A percentile compares a stretch with the other conserved stretches of the same genome.
Conservation (phyloP, 2,113 vertebrate genomes). For the Sapayoa aenigma region DNA sequence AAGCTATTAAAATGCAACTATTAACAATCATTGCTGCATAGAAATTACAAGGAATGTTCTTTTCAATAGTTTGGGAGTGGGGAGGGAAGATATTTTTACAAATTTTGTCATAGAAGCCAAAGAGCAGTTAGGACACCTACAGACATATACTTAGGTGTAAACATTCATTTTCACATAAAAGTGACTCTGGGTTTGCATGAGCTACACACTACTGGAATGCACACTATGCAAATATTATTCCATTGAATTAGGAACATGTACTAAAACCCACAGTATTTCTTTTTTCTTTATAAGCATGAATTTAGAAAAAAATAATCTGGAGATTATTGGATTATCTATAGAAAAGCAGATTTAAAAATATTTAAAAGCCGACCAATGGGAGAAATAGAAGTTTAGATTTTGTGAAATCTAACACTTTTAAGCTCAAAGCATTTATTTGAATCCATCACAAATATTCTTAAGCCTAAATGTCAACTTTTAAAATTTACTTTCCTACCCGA, state of each 20-base stretch:
- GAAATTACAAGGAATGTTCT: neutral
- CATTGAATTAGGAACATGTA: neutral
- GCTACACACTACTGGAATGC: neutral
- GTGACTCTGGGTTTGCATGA: neutral
- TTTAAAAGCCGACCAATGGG: neutral
- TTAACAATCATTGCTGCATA: neutral
- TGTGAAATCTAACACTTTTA: neutral
- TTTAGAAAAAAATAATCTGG: neutral
- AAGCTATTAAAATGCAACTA: neutral
- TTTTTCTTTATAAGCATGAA: neutral
- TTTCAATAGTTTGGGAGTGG: neutral
- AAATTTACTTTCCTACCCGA: neutral
- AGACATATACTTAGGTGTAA: neutral
- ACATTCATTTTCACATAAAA: neutral
- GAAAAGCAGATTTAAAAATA: conserved; percentile 7
- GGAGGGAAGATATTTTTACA: neutral
- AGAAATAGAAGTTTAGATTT: neutral
- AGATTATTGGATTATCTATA: neutral
- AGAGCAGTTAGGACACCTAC: neutral
- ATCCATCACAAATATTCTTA: neutral
- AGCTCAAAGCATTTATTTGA: neutral
- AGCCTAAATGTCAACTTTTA: neutral
- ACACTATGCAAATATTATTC: neutral
- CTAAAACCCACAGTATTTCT: neutral
- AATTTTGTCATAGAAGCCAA: neutral